A percentile compares a stretch with the other conserved stretches of the same genome.
These are phyloP conservation scores for Falco biarmicus DNA, from an alignment of 2,797 vertebrate genomes.

Conservation along the genomic window DNA sequence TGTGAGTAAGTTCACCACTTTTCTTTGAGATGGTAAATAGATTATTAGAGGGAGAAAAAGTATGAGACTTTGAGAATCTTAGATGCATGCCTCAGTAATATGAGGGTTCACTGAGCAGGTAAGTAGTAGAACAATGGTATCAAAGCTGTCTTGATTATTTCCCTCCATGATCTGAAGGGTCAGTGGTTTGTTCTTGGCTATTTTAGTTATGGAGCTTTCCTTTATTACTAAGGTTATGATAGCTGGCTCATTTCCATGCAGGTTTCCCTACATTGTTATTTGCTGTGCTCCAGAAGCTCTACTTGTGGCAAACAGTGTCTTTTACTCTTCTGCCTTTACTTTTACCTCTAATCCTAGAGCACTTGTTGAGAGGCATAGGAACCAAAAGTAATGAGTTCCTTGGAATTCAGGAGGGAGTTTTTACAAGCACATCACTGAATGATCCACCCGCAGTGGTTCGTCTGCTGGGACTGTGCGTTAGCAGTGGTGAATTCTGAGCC, in stretches of 20 bases:
- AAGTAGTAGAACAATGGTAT: neutral
- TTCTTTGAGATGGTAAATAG: neutral
- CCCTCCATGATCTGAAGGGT: neutral
- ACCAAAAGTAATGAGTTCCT: neutral
- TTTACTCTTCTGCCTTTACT: neutral
- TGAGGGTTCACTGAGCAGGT: neutral
- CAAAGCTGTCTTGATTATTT: neutral
- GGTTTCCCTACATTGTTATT: neutral
- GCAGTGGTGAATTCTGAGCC: neutral
- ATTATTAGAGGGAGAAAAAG: neutral
- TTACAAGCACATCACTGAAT: neutral
- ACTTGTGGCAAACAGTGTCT: neutral
- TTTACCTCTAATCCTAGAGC: neutral
- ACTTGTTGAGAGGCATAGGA: neutral
- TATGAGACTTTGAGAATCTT: neutral
- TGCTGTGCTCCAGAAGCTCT: neutral
- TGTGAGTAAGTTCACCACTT: neutral
- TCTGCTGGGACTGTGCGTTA: neutral
- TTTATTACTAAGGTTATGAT: neutral
- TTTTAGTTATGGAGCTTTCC: neutral
- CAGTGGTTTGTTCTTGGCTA: neutral
- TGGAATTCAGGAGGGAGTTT: neutral
- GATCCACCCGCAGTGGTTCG: neutral
- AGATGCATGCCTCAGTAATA: neutral
- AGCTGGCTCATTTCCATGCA: neutral